Percentiles rank a stretch among this genome's conserved stretches.
Conservation (phyloP, 2,797 vertebrate genomes). For the Sebastes minor region DNA sequence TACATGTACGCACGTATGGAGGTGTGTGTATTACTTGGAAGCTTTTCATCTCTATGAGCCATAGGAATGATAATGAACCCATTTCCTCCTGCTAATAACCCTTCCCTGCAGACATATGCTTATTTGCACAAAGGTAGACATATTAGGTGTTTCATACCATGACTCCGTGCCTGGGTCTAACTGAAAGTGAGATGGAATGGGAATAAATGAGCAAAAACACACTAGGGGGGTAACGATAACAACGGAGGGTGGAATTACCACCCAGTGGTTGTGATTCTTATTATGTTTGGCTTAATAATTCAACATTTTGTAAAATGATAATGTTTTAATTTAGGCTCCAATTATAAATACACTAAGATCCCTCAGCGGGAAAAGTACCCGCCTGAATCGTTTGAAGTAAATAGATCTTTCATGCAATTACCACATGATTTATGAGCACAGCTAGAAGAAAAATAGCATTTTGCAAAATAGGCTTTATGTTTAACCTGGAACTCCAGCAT, state of each 20-base stretch:
- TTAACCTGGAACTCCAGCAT: constrained; percentile 94
- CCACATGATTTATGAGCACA: constrained; percentile 34
- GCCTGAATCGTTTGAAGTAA: background rate
- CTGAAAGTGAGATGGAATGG: constrained; percentile 8
- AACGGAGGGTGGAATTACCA: constrained; percentile 4
- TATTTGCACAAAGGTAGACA: constrained; percentile 63
- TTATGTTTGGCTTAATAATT: constrained; percentile 8
- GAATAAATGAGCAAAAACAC: constrained; percentile 7
- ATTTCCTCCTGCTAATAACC: constrained; percentile 58
- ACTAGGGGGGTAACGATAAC: constrained; percentile 22
- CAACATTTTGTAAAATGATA: constrained; percentile 4
- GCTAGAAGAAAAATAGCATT: background rate
- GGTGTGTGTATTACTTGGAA: constrained; percentile 32
- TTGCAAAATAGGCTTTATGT: background rate
- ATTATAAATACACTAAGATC: background rate
- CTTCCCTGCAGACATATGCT: constrained; percentile 33
- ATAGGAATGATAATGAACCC: constrained; percentile 57
- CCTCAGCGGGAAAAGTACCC: background rate
- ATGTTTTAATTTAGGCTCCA: background rate
- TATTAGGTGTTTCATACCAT: constrained; percentile 43
- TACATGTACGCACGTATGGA: background rate
- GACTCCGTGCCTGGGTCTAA: background rate
- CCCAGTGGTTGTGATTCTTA: background rate
- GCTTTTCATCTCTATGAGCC: background rate
- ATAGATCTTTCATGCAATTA: background rate